A percentile compares a stretch with the other conserved stretches of the same genome.
phyloP scores from a whole-genome alignment of 2,113 vertebrate species.

The Malurus elegans region DNA sequence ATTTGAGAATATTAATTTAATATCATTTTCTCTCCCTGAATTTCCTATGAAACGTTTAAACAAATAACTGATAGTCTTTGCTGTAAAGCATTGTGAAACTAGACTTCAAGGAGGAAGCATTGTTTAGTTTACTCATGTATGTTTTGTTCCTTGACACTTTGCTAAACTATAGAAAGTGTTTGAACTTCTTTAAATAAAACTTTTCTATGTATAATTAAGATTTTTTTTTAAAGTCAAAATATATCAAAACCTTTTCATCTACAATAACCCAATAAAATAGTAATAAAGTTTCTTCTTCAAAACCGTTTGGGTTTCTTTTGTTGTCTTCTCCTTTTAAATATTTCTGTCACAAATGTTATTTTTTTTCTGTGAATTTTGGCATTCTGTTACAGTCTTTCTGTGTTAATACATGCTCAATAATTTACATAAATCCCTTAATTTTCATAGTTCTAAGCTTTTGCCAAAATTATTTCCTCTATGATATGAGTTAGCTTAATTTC shows the following conservation, averaged over 20 bases:
- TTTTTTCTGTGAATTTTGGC: background rate
- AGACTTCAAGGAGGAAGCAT: background rate
- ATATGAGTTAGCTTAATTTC: background rate
- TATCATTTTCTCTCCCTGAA: background rate
- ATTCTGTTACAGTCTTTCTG: background rate
- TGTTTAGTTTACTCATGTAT: background rate
- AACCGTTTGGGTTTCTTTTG: background rate
- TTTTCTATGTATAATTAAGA: background rate
- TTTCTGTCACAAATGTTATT: background rate
- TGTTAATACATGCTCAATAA: background rate
- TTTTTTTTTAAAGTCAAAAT: no score
- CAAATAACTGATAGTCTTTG: background rate
- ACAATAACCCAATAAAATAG: background rate
- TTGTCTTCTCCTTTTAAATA: background rate
- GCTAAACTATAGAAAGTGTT: background rate
- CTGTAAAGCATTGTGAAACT: background rate
- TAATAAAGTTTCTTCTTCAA: background rate
- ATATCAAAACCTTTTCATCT: background rate
- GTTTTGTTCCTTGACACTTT: background rate
- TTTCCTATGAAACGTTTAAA: background rate
- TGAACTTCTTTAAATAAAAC: background rate
- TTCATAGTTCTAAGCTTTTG: background rate
- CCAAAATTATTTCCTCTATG: background rate
- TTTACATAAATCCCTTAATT: background rate
- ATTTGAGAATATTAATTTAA: background rate